phyloP scores from a whole-genome alignment of 2,797 vertebrate species.

The Takifugu rubripes region DNA sequence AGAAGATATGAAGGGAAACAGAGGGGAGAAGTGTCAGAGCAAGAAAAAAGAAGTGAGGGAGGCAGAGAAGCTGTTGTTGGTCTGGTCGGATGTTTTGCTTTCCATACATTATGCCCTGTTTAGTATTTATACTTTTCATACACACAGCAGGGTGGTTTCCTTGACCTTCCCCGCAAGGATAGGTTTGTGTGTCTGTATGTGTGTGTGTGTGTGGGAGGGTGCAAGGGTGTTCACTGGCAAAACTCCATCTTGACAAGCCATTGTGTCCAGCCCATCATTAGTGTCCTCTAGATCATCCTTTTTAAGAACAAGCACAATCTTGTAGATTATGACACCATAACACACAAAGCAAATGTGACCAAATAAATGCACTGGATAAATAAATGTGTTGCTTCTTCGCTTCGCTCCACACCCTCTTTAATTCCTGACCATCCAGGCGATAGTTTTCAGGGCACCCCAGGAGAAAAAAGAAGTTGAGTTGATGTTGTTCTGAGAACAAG shows the following conservation, averaged over 20 bases:
- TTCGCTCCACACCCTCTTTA: too few relatives aligned
- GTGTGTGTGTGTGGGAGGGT: conserved; percentile 3
- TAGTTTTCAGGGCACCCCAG: too few relatives aligned
- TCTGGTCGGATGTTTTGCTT: conserved; percentile 45
- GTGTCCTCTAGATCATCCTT: too few relatives aligned
- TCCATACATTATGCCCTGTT: conserved; percentile 47
- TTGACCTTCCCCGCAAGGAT: conserved; percentile 36
- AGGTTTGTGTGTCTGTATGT: background rate
- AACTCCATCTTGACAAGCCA: background rate
- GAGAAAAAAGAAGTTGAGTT: too few relatives aligned
- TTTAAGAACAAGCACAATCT: too few relatives aligned
- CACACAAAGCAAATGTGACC: too few relatives aligned
- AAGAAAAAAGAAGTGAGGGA: conserved; percentile 7
- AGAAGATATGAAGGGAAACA: background rate
- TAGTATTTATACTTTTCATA: conserved; percentile 52
- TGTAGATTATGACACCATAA: too few relatives aligned
- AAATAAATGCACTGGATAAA: too few relatives aligned
- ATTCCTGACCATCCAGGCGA: too few relatives aligned
- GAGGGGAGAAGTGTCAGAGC: conserved; percentile 4
- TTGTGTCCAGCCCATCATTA: too few relatives aligned
- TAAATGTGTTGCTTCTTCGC: too few relatives aligned
- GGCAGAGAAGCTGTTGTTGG: conserved; percentile 9
- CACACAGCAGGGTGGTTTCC: conserved; percentile 31
- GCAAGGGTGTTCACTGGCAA: background rate
- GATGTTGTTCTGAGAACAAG: too few relatives aligned